Conservation (phyloP, 1,140 invertebrate genomes). For the Ridgeia piscesae region DNA sequence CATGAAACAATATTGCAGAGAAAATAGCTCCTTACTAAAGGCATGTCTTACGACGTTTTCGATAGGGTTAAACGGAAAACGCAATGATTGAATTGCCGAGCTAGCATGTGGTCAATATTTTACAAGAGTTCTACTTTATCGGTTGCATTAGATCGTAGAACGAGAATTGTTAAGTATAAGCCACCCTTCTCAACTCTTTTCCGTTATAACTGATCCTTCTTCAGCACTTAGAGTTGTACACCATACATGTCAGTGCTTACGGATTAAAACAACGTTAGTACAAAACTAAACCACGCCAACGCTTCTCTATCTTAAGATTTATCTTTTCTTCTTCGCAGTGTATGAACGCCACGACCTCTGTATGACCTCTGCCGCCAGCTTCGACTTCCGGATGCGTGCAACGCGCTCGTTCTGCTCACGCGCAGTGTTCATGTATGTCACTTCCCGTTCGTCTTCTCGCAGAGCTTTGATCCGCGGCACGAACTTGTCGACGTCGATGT, state of each 20-base stretch:
- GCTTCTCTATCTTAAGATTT: background rate
- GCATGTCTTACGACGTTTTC: background rate
- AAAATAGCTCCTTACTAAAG: background rate
- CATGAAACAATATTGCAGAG: background rate
- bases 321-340: background rate
- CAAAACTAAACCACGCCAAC: background rate
- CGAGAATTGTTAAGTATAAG: background rate
- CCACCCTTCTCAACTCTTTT: background rate
- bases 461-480: constrained; percentile 14
- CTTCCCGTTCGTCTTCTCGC: background rate
- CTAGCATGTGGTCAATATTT: background rate
- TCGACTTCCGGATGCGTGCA: constrained; percentile 5
- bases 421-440: constrained; percentile 3
- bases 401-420: background rate
- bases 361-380: constrained; percentile 8
- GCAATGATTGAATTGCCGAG: background rate
- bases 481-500: background rate
- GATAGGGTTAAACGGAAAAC: background rate
- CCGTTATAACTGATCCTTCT: background rate
- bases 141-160: background rate
- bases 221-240: background rate
- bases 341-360: constrained; percentile 16
- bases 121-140: background rate
- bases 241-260: background rate
- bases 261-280: background rate